These are phyloP conservation scores for Etheostoma perlongum DNA, from an alignment of 2,797 vertebrate genomes.

Conservation along the genomic window DNA sequence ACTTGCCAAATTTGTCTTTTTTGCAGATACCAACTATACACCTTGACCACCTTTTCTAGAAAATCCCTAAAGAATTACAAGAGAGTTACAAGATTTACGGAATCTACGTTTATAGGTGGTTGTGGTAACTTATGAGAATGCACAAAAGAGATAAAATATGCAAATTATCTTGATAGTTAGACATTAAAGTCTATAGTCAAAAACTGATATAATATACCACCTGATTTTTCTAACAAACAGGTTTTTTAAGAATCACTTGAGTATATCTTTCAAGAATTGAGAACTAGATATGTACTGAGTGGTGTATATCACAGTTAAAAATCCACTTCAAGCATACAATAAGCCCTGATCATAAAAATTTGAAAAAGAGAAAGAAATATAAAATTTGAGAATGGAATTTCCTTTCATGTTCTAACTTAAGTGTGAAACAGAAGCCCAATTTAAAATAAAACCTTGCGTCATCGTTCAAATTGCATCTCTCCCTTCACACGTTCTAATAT, in stretches of 20 bases:
- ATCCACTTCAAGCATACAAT: neutral
- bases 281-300: neutral
- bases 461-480: slow-evolving; percentile 4
- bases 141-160: neutral
- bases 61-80: neutral
- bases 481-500: slow-evolving; percentile 1
- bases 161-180: neutral
- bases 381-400: neutral
- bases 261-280: neutral
- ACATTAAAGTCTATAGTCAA: neutral
- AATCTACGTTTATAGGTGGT: neutral
- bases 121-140: neutral
- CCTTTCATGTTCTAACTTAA: neutral
- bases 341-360: neutral
- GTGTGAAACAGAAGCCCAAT: neutral
- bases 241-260: neutral
- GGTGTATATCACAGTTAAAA: neutral
- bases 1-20: slow-evolving; percentile 43
- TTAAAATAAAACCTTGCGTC: neutral
- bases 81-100: neutral
- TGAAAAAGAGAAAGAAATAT: too few relatives aligned
- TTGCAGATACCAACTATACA: slow-evolving; percentile 21
- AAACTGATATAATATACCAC: too few relatives aligned
- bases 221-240: neutral
- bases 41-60: slow-evolving; percentile 11